Evolutionary conservation across 2,797 vertebrate species (phyloP).

Genomic region (Fistularia commersonii): DNA sequence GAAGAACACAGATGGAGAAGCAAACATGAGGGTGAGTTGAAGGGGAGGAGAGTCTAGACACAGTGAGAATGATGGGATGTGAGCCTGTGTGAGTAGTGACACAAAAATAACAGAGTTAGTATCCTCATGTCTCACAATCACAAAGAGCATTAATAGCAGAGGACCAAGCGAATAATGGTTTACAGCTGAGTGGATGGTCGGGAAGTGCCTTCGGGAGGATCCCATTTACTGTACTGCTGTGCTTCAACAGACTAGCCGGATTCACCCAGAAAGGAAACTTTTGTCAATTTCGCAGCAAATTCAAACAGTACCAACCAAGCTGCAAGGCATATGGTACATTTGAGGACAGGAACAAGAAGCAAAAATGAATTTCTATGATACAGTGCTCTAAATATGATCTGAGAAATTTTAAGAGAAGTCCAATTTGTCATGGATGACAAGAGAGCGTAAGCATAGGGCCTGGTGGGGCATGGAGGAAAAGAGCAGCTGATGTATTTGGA

Average conservation of each 20-base stretch:
- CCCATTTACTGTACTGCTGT: conserved; percentile 33
- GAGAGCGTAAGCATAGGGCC: not conserved
- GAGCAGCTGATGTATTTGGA: conserved; percentile 36
- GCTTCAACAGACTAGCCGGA: conserved; percentile 26
- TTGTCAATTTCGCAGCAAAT: too few species aligned
- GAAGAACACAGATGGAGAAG: conserved; percentile 31
- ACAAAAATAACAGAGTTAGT: conserved; percentile 42
- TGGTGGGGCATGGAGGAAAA: too few species aligned
- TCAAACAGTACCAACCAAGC: too few species aligned
- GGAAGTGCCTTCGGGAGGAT: conserved; percentile 24
- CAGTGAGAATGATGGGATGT: conserved; percentile 11
- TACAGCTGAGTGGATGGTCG: conserved; percentile 29
- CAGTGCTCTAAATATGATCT: not conserved
- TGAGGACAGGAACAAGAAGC: not conserved
- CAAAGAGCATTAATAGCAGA: conserved; percentile 29
- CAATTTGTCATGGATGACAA: conserved; percentile 4
- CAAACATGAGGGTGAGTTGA: conserved; percentile 7
- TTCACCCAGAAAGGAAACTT: conserved; percentile 10
- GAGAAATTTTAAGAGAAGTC: not conserved
- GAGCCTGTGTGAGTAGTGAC: conserved; percentile 25
- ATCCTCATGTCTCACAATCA: conserved; percentile 21
- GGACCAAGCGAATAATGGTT: conserved; percentile 36
- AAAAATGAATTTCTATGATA: not conserved
- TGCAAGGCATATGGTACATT: too few species aligned
- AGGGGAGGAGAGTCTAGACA: conserved; percentile 21